phyloP scores from a whole-genome alignment of 64 coral and sea anemone species.

The Montipora sp. region DNA sequence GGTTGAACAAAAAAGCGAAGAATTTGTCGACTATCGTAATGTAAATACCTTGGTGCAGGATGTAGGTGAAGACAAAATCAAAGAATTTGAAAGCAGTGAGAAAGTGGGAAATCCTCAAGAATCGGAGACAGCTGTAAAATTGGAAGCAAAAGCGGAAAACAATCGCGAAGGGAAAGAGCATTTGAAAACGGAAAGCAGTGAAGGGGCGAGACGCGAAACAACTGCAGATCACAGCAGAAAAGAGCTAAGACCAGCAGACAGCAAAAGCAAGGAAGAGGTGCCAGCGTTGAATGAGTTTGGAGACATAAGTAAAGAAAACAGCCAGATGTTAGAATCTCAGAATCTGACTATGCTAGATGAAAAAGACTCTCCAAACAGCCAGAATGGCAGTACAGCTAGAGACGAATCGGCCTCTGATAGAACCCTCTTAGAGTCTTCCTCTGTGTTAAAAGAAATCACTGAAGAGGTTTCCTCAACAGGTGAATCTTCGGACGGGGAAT shows the following conservation, averaged over 20 bases:
- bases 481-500: slow-evolving; percentile 72
- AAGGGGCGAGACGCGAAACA: too few relatives aligned
- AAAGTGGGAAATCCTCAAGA: not conserved
- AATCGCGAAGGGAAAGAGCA: not conserved
- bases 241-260: not conserved
- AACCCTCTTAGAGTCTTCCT: not conserved
- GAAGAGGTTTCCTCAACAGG: not conserved
- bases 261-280: not conserved
- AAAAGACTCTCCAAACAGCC: not conserved
- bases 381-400: not conserved
- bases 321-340: not conserved
- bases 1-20: not conserved
- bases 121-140: not conserved
- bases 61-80: not conserved
- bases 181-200: not conserved
- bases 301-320: not conserved
- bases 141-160: not conserved
- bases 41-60: not conserved
- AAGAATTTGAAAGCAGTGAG: not conserved
- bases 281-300: not conserved
- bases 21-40: not conserved
- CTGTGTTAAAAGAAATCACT: not conserved
- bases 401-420: not conserved
- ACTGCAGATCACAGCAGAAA: not conserved
- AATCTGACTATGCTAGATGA: not conserved